phyloP scores from a whole-genome alignment of 2,888 invertebrate species.

The Stratiomys singularior region DNA sequence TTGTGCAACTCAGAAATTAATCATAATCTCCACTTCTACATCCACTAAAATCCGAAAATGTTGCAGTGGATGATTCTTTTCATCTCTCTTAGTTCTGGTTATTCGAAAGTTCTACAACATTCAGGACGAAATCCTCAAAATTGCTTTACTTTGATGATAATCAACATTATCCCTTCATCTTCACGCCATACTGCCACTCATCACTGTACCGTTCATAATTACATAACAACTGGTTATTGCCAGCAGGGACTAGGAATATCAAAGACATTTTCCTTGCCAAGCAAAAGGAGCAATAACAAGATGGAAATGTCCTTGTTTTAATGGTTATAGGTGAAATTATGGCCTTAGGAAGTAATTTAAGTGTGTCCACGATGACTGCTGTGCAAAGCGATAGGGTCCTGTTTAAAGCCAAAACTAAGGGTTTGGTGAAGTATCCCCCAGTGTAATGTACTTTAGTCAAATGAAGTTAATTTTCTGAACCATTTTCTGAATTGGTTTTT shows the following conservation, averaged over 20 bases:
- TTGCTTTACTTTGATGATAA: background rate
- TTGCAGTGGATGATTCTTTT: background rate
- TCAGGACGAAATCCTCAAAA: background rate
- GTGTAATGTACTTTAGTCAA: background rate
- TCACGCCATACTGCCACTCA: background rate
- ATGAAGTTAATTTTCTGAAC: slow-evolving; percentile 9
- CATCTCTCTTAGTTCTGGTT: background rate
- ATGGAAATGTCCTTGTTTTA: background rate
- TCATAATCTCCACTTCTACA: background rate
- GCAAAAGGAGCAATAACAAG: background rate
- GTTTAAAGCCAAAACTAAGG: background rate
- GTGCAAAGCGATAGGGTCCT: background rate
- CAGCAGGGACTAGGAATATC: background rate
- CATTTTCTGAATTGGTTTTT: no score
- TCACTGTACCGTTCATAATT: background rate
- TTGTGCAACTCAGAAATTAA: background rate
- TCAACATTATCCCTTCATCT: slow-evolving; percentile 8
- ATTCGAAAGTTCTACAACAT: background rate
- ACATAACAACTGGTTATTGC: slow-evolving; percentile 3
- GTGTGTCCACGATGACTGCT: background rate
- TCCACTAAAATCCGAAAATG: background rate
- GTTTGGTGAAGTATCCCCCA: background rate
- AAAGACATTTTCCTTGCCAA: background rate
- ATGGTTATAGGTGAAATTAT: slow-evolving; percentile 14
- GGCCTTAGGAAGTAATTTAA: background rate